Conservation (phyloP, 2,888 invertebrate genomes). For the Pristionchus entomophagus region DNA sequence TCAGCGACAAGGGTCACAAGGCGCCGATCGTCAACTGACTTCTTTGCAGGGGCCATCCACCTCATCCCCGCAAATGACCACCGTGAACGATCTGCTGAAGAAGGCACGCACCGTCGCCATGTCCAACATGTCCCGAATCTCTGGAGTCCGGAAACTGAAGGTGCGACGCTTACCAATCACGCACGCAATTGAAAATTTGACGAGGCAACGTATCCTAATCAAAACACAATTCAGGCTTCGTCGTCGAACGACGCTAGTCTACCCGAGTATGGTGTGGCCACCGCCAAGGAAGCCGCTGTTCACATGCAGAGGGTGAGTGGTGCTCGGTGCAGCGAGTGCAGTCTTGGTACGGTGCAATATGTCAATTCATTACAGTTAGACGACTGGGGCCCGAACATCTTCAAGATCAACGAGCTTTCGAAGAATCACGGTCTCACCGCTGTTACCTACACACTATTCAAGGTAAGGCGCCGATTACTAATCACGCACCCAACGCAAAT, state of each 20-base stretch:
- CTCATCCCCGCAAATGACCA: slow-evolving; percentile 62
- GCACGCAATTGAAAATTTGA: not conserved
- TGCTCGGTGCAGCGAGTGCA: slow-evolving; percentile 22
- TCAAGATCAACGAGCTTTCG: slow-evolving; percentile 93
- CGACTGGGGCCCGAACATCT: slow-evolving; percentile 97
- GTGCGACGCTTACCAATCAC: slow-evolving; percentile 60
- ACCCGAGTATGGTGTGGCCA: slow-evolving; percentile 93
- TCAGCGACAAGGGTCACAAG: not conserved
- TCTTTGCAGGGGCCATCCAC: slow-evolving; percentile 64
- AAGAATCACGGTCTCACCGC: slow-evolving; percentile 93
- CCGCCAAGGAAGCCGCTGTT: slow-evolving; percentile 83
- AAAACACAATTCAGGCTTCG: slow-evolving; percentile 45
- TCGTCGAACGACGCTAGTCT: slow-evolving; percentile 85
- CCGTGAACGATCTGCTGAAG: slow-evolving; percentile 59
- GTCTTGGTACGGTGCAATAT: not conserved
- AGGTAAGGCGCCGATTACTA: slow-evolving; percentile 79
- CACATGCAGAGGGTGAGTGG: slow-evolving; percentile 70
- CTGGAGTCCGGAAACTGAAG: slow-evolving; percentile 88
- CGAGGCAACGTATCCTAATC: not conserved
- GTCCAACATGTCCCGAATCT: slow-evolving; percentile 91
- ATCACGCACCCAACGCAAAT: not conserved
- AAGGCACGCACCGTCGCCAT: slow-evolving; percentile 79
- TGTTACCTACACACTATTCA: slow-evolving; percentile 94
- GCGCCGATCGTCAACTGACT: not conserved
- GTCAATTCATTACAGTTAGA: slow-evolving; percentile 80